These are phyloP conservation scores for Megaceryle maxima DNA, from an alignment of 2,113 vertebrate genomes.

Conservation along the genomic window DNA sequence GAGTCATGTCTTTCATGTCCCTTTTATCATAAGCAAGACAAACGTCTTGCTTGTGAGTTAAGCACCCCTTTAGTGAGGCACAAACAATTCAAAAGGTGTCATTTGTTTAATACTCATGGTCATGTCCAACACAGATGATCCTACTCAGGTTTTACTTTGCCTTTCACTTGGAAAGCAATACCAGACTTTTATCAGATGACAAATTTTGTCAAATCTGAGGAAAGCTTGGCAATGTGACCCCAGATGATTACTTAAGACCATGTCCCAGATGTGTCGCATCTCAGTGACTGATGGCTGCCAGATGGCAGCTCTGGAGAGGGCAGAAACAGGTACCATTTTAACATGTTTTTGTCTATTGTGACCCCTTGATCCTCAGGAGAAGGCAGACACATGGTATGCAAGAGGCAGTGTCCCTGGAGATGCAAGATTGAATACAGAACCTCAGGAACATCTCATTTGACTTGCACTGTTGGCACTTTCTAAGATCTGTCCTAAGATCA, in stretches of 20 bases:
- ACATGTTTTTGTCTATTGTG: not conserved
- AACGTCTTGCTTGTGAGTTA: not conserved
- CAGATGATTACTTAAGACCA: not conserved
- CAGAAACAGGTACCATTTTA: not conserved
- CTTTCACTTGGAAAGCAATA: not conserved
- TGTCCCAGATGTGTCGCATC: not conserved
- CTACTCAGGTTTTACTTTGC: not conserved
- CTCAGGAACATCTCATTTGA: not conserved
- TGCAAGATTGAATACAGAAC: not conserved
- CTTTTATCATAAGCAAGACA: not conserved
- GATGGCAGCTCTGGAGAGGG: not conserved
- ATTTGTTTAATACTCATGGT: not conserved
- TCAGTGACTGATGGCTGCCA: constrained; percentile 2
- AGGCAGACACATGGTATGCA: not conserved
- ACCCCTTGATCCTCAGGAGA: not conserved
- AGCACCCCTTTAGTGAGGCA: not conserved
- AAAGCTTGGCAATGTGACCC: not conserved
- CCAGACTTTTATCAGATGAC: not conserved
- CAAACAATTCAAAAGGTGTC: not conserved
- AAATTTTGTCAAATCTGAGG: not conserved
- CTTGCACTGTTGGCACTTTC: not conserved
- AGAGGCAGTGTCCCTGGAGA: not conserved
- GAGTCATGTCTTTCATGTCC: not conserved
- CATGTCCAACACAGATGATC: not conserved
- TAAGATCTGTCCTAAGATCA: not conserved